Base-by-base conservation (phyloP, 1,140 invertebrate species). In the Chrysoperla carnea region DNA sequence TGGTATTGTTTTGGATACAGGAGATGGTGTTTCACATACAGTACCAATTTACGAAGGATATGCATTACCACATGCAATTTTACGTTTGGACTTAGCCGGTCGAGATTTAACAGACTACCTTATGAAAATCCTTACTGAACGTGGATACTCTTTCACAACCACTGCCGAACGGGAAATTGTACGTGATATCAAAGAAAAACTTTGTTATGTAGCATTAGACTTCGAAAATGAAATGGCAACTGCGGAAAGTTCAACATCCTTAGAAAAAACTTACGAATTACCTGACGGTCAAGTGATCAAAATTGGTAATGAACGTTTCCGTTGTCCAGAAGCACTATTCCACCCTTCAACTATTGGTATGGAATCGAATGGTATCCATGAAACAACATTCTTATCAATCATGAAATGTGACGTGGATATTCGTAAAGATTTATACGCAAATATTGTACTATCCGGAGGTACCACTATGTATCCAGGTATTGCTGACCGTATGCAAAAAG, bases 401-500 rank as follows among this genome's bases (percentile, higher is more conserved):
- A 89, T 89, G 85, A 88, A 87, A 70, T 89, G 85, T 63, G 81
- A 84, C 59, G 83, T 89, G 44, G 86, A 91, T 65, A 91, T 91
- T 73, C 76, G 86, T 74, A 83, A 90, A 72, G 87, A 91, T 68
- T 65, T 91, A 65, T 91, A 91, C 64, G 84, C 86, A 68, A 92
- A 92, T 75, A 89, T 82, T 50, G 86, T 90, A 50, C 63, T 91
- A 59, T 88, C 84, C 47, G 84, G 85, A 49, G 87, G 88, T 63
- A 88, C 85, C 70, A 89, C 85, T 54, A 91, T 91, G 88, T 93
- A 86, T 68, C 87, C 88, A 31, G 71, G 84, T 57, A 84, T 86
- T 57, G 75, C 76, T 46, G 75, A 78, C 57, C 67, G 75, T 43
- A 87, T 88, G 84, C 84, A 88, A 64, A 87, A 88, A 65, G 86